Evolutionary conservation across 1,140 invertebrate species (phyloP).

Genomic region (Drosophila melanogaster): DNA sequence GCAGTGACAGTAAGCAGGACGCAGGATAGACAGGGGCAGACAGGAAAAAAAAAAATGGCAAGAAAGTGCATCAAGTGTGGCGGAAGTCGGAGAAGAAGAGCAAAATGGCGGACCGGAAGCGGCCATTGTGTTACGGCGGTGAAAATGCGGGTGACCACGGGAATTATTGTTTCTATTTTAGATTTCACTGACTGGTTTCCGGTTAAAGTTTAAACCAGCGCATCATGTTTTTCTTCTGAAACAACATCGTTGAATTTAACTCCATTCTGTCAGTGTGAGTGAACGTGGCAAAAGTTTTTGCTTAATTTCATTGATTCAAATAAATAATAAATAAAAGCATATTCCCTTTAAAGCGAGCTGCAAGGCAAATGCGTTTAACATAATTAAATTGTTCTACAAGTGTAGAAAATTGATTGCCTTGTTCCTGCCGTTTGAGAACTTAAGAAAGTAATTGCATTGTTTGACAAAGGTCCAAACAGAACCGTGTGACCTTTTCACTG

Average conservation of each 20-base stretch:
- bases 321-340: background rate
- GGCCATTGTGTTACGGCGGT: conserved; percentile 51
- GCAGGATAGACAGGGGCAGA: conserved; percentile 37
- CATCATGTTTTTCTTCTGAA: background rate
- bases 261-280: no score
- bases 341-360: background rate
- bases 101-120: conserved; percentile 53
- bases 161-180: conserved; percentile 78
- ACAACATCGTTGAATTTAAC: no score
- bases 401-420: conserved; percentile 52
- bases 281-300: no score
- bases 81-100: conserved; percentile 39
- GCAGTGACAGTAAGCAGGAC: conserved; percentile 3
- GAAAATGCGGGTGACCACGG: conserved; percentile 53
- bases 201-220: conserved; percentile 40
- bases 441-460: conserved; percentile 70
- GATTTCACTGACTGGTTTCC: conserved; percentile 26
- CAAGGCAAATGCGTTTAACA: conserved; percentile 1
- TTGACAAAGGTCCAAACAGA: conserved; percentile 55
- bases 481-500: conserved; percentile 68
- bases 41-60: conserved; percentile 66
- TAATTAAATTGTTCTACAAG: conserved; percentile 61
- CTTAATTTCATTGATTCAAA: no score
- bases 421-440: conserved; percentile 44
- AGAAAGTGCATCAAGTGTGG: conserved; percentile 70